Evolutionary conservation across 2,888 invertebrate genomes (phyloP), one percentile per base, ranked within the genome.

Genomic region (Clitarchus hookeri): DNA sequence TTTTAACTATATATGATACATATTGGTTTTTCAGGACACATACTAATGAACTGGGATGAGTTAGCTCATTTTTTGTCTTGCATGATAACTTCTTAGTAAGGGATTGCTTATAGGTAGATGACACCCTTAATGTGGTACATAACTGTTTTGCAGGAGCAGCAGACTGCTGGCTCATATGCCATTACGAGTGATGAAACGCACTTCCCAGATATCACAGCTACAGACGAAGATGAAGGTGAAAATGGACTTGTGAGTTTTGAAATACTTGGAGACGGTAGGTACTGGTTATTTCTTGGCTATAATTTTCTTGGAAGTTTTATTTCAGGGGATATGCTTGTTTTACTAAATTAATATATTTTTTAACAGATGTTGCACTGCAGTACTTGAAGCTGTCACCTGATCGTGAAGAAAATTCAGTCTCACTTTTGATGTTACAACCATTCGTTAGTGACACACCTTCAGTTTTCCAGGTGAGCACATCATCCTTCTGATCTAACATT

Each of bases 161-260:
- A 65, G 16, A 65, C 19, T n/a, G 8, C 65, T 65, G 65, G n/a
- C n/a, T 65, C 65, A n/a, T 65, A 8, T 65, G 65, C n/a, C 36
- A 36, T 82, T 27, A 36, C 6, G 27, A 36, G 8, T 44, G 82
- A 82, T 27, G 82, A 23, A 82, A 82, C 0, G 16, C 25, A 13
- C 36, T 82, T 82, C 4, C 36, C 27, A 16, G 19, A 82, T 36
- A 82, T 82, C 19, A 27, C 27, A 36, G 82, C 82, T 2, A 82
- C 82, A 82, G 82, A 82, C 13, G 82, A 82, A 23, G 82, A 82
- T 36, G 82, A 82, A 82, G 44, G 44, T 82, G 82, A 82, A 23
- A 82, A 82, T n/a, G 65, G 65, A 23, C 65, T 0, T 65, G 65
- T 65, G 65, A 65, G 23, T 23, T 65, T 65, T 8, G 23, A 65